Evolutionary conservation across 2,113 vertebrate genomes (phyloP).

Genomic region (Dipodomys stephensi): DNA sequence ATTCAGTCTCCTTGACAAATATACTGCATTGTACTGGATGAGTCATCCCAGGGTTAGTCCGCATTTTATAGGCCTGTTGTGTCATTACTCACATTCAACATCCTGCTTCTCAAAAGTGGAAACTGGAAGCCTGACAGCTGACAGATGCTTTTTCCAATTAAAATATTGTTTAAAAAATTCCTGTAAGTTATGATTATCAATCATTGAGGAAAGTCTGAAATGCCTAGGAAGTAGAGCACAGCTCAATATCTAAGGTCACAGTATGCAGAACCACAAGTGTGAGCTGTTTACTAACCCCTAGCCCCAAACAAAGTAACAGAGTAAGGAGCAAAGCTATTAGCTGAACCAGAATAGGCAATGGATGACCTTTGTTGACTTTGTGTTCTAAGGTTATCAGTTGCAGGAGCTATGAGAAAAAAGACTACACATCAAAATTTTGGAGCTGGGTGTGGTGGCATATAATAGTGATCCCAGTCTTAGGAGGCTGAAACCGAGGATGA

Average conservation of each 20-base stretch:
- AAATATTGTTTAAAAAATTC: conserved; percentile 68
- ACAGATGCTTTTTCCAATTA: conserved; percentile 83
- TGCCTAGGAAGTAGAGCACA: neutral
- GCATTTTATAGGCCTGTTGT: conserved; percentile 86
- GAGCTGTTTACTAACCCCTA: neutral
- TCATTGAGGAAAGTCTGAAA: conserved; percentile 8
- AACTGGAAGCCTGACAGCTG: conserved; percentile 74
- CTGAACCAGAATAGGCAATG: neutral
- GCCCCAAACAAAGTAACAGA: neutral
- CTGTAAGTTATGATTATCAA: conserved; percentile 64
- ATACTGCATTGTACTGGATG: conserved; percentile 88
- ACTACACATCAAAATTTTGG: neutral
- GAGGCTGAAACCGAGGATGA: neutral
- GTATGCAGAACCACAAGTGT: neutral
- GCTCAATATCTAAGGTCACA: neutral
- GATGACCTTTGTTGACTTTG: no score
- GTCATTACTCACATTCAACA: conserved; percentile 87
- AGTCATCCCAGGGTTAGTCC: conserved; percentile 91
- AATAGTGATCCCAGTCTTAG: neutral
- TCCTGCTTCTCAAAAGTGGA: conserved; percentile 84
- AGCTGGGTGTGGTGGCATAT: neutral
- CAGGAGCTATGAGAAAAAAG: neutral
- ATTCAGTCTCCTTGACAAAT: conserved; percentile 93
- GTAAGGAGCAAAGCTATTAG: conserved; percentile 42
- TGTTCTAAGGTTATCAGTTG: neutral